Base-by-base conservation (phyloP, 92 coral and sea anemone species). In the Phenganax subtilis region DNA sequence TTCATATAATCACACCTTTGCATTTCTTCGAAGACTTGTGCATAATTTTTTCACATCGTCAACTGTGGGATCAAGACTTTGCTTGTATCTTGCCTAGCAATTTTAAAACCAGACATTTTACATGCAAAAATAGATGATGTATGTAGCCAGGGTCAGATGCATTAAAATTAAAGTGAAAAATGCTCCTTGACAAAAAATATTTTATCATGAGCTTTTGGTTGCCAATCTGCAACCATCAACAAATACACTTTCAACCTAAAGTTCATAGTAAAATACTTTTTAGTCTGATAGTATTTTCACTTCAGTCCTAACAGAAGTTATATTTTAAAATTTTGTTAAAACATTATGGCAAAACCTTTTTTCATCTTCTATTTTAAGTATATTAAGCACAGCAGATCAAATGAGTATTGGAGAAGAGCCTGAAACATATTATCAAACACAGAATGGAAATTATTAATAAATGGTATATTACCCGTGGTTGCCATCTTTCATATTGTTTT, bases 401-500 rank as follows among this genome's bases (percentile, higher is more conserved):
- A 37, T 37, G 3, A 37, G 47, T 37, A 20, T 20, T 20, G 47
- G 47, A 37, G 47, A 37, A 37, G 5, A 44, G 4, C 15, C 31
- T 27, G 15, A 8, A 37, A 15, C 31, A 75, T 75, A 57, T 20
- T 10, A 54, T 10, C 10, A 8, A 20, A 20, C 25, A 31, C 15
- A 27, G 71, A 54, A 58, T n/a, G 31, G 27, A 51, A 8, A n/a
- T 14, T 54, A 8, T 76, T 25, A 57, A 57, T 15, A 17, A 1
- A 69, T 69, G 9, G 14, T 47, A 27, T 59, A 30, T 14, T 88
- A 93, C 98, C 90, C 98, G 85, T 77, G 98, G 97, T 66, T 93
- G 98, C 98, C 97, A 92, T 84, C 97, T 83, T 75, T 93, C 98
- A 86, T 93, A 93, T 66, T 93, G 98, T 71, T 93, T 97, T 89